A percentile compares a stretch with the other conserved stretches of the same genome.
These are phyloP conservation scores for Chymomyza procnemis DNA, from an alignment of 2,888 invertebrate species.

Conservation along the genomic window DNA sequence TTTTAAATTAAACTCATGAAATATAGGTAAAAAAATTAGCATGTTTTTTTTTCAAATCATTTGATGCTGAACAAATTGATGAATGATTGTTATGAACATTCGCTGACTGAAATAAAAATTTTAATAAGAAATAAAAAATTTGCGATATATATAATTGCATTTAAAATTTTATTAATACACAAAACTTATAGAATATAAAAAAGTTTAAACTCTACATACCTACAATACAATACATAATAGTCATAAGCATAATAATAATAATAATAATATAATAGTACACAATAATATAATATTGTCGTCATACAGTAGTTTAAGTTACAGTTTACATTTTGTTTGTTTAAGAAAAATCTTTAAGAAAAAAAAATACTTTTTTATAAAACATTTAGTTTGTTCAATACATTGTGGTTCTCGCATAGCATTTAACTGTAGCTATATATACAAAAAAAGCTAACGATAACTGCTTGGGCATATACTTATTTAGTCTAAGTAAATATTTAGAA, in stretches of 20 bases:
- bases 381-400: conserved; percentile 3
- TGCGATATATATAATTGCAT: conserved; percentile 72
- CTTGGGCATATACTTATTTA: conserved; percentile 44
- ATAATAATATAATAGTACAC: conserved; percentile 71
- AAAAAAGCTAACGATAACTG: conserved; percentile 32
- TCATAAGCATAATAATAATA: conserved; percentile 65
- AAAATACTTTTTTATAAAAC: background rate
- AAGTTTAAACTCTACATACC: conserved; percentile 76
- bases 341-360: background rate
- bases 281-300: conserved; percentile 60
- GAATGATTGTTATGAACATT: background rate
- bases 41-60: too few relatives aligned
- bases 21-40: too few relatives aligned
- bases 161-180: conserved; percentile 74
- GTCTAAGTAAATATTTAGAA: conserved; percentile 58
- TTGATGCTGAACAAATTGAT: too few relatives aligned
- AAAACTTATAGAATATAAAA: conserved; percentile 75
- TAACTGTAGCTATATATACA: conserved; percentile 18
- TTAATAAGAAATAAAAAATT: conserved; percentile 37
- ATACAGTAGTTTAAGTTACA: conserved; percentile 46
- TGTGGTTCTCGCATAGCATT: conserved; percentile 8
- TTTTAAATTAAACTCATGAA: too few relatives aligned
- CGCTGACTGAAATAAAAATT: conserved; percentile 1
- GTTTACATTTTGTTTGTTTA: conserved; percentile 16
- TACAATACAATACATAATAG: conserved; percentile 76